Evolutionary conservation across 2,888 invertebrate genomes (phyloP), one percentile per base, ranked within the genome.

Genomic region (Cosmia pyralina): DNA sequence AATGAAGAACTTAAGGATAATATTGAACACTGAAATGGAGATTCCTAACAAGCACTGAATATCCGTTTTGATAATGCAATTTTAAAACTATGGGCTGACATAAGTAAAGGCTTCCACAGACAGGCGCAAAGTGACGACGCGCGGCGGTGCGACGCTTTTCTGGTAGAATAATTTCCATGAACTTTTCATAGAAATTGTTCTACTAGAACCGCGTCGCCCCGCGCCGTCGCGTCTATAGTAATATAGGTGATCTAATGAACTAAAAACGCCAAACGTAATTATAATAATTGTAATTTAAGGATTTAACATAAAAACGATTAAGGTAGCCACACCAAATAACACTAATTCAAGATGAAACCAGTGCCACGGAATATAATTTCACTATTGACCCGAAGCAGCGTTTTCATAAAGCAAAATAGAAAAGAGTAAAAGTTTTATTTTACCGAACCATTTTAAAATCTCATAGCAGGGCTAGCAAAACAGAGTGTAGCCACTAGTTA

Each of bases 341-440:
- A 69, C 38, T 34, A 67, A 73, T 68, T 64, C 74, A 53, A 68
- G 34, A 69, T 59, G 41, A 64, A 74, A 52, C 53, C 48, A 58
- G 50, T 15, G 41, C 50, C 10, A 52, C 53, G 65, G 58, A 58
- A 65, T 69, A 67, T 77, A 60, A 77, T 70, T 82, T 75, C 58
- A 68, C 67, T 53, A 82, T 52, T 72, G 64, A 72, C 53, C 59
- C 46, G 53, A 52, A 70, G 62, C 41, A 11, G 22, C 22, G 28
- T 28, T 28, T 28, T 28, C 28, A 28, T 41, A 68, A 72, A 75
- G 65, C 41, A 62, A 66, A 79, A 79, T 69, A 72, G 68, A 50
- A 71, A 65, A 69, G 38, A 71, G 69, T 63, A 73, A 78, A 72
- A 64, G 48, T 75, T 82, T 72, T 71, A 78, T 72, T 75, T 75